Percentiles rank a stretch among this genome's conserved stretches.
These are phyloP conservation scores for Typhlichthys eigenmanni DNA, from an alignment of 2,797 vertebrate species.

Conservation along the genomic window DNA sequence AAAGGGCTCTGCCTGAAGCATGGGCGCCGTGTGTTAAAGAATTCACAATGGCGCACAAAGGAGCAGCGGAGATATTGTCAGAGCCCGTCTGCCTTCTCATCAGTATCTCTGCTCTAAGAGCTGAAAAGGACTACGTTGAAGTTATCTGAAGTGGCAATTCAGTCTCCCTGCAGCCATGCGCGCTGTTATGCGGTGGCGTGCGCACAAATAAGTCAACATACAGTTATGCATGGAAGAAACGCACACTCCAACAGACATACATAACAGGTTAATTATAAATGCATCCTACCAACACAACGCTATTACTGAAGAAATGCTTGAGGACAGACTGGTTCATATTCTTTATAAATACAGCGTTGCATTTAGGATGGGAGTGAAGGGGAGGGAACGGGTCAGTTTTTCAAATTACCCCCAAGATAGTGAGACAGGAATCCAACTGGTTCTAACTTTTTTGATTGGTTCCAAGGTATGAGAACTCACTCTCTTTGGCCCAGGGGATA, in stretches of 20 bases:
- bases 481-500: conserved; percentile 47
- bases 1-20: conserved; percentile 17
- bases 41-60: conserved; percentile 40
- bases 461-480: conserved; percentile 57
- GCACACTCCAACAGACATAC: conserved; percentile 1
- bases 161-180: conserved; percentile 48
- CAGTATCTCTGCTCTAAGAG: conserved; percentile 57
- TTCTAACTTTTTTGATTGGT: conserved; percentile 59
- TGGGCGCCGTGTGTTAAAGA: conserved; percentile 18
- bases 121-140: conserved; percentile 62
- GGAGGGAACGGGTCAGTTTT: conserved; percentile 19
- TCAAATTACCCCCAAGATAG: conserved; percentile 38
- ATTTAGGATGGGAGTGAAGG: neutral
- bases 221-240: neutral
- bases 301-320: conserved; percentile 38
- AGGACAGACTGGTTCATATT: conserved; percentile 40
- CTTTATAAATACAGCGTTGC: conserved; percentile 34
- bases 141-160: conserved; percentile 56
- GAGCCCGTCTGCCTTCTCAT: conserved; percentile 69
- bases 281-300: conserved; percentile 53
- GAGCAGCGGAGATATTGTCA: conserved; percentile 57
- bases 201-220: conserved; percentile 4
- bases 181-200: neutral
- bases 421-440: conserved; percentile 32
- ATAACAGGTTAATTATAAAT: conserved; percentile 55